These are phyloP conservation scores for Chrysaora quinquecirrha DNA, from an alignment of 30 jellyfish, hydroid and myxozoan genomes.

Conservation along the genomic window DNA sequence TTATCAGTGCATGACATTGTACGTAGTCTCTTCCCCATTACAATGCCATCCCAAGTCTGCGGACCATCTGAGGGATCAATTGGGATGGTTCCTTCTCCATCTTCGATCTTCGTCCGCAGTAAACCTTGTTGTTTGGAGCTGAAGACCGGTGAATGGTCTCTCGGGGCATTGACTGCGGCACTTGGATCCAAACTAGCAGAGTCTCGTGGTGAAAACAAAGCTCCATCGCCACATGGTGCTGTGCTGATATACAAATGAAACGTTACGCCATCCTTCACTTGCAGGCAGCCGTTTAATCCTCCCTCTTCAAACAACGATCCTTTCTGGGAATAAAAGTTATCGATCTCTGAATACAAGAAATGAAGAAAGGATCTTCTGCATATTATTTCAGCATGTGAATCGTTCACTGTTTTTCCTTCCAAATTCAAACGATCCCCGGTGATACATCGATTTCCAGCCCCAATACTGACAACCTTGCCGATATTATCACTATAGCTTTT, in stretches of 20 bases:
- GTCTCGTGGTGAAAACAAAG: conserved; percentile 87
- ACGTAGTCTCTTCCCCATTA: conserved; percentile 85
- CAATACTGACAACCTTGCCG: conserved; percentile 81
- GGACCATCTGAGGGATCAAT: conserved; percentile 81
- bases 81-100: conserved; percentile 98
- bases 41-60: conserved; percentile 95
- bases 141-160: conserved; percentile 77
- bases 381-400: conserved; percentile 94
- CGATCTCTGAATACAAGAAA: conserved; percentile 70
- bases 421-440: conserved; percentile 93
- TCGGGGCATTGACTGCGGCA: conserved; percentile 3
- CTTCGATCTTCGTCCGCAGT: conserved; percentile 93
- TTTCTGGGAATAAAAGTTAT: background rate
- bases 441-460: conserved; percentile 95
- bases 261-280: conserved; percentile 76
- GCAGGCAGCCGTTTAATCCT: conserved; percentile 50
- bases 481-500: conserved; percentile 46
- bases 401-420: conserved; percentile 90
- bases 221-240: conserved; percentile 99
- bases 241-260: conserved; percentile 97
- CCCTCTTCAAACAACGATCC: conserved; percentile 68
- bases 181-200: background rate
- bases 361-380: conserved; percentile 89
- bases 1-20: conserved; percentile 98
- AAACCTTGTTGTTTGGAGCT: conserved; percentile 83